Evolutionary conservation across 2,113 vertebrate genomes (phyloP).

Genomic region (Carollia perspicillata): DNA sequence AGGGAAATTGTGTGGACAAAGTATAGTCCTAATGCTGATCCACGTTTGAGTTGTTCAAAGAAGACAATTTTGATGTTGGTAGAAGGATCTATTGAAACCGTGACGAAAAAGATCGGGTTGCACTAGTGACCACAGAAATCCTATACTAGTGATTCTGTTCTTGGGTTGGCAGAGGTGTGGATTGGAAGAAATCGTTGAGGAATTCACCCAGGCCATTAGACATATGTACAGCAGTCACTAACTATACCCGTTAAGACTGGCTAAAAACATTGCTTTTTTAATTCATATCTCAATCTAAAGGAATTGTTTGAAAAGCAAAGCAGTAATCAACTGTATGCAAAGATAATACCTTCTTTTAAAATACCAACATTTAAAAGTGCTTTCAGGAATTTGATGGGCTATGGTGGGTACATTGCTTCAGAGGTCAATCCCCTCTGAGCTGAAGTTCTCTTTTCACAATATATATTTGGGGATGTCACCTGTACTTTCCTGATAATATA

Average conservation of each 20-base stretch:
- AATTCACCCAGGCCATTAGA: background rate
- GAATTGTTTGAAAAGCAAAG: background rate
- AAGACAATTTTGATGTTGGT: background rate
- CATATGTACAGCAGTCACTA: background rate
- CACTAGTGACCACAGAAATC: background rate
- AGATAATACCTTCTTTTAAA: conserved; percentile 1
- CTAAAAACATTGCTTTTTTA: background rate
- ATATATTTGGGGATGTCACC: background rate
- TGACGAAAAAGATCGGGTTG: background rate
- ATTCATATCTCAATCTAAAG: background rate
- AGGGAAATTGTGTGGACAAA: background rate
- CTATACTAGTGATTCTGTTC: background rate
- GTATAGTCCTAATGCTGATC: background rate
- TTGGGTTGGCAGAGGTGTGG: background rate
- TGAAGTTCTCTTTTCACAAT: background rate
- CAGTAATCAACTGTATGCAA: background rate
- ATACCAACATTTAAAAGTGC: background rate
- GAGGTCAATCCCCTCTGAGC: background rate
- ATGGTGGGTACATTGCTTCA: background rate
- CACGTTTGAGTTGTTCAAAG: background rate
- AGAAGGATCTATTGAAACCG: background rate
- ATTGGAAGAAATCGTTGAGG: background rate
- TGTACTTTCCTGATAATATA: background rate
- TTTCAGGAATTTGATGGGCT: background rate
- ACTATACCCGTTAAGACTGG: background rate